Evolutionary conservation across 2,113 vertebrate genomes (phyloP).

Genomic region (Macquaria australasica): DNA sequence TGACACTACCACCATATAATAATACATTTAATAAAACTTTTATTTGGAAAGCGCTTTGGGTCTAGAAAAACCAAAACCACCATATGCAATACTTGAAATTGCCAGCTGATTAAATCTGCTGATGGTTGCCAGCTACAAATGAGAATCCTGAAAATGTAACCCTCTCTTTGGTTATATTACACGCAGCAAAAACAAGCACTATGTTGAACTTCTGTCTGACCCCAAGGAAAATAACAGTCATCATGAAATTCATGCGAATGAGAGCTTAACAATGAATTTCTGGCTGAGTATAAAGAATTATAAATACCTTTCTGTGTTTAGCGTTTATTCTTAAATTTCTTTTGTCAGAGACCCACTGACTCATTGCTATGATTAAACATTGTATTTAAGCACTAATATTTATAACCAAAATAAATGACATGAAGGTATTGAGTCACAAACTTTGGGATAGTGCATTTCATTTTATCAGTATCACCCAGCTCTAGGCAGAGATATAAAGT

Average conservation of each 20-base stretch:
- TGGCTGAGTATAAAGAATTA: too few species aligned
- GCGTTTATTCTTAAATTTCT: too few species aligned
- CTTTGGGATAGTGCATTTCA: background rate
- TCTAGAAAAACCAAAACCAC: too few species aligned
- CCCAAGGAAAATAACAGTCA: background rate
- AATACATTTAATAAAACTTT: too few species aligned
- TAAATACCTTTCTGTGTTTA: too few species aligned
- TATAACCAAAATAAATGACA: background rate
- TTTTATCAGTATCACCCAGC: background rate
- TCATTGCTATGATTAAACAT: background rate
- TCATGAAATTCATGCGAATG: background rate
- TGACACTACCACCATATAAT: too few species aligned
- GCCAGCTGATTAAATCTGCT: background rate
- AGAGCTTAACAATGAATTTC: background rate
- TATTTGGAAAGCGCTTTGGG: too few species aligned
- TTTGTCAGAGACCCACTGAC: background rate
- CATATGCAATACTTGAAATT: too few species aligned
- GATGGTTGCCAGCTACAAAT: background rate
- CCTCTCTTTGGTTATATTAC: background rate
- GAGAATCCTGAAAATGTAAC: background rate
- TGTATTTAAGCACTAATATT: background rate
- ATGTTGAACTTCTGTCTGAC: background rate
- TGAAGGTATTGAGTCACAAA: background rate
- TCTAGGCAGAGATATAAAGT: constrained; percentile 13
- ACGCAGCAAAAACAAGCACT: background rate